Evolutionary conservation across 2,888 invertebrate species (phyloP).

Genomic region (Oscheius sp.): DNA sequence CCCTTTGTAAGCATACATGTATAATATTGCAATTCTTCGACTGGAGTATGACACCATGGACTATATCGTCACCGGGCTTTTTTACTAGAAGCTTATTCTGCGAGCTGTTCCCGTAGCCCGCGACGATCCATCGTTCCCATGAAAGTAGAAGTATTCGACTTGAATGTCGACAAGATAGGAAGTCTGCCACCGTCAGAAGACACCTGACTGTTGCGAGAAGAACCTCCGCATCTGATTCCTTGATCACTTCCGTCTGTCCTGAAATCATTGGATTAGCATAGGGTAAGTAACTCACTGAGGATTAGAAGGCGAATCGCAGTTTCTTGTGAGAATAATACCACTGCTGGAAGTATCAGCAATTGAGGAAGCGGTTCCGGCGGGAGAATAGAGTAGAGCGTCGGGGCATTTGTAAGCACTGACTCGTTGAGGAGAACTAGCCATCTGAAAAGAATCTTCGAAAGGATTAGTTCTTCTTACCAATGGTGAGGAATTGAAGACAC

Average conservation of each 20-base stretch:
- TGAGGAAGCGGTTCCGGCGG: slow-evolving; percentile 50
- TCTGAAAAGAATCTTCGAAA: slow-evolving; percentile 28
- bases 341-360: slow-evolving; percentile 49
- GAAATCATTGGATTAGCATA: neutral
- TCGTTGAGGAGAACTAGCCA: slow-evolving; percentile 45
- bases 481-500: slow-evolving; percentile 40
- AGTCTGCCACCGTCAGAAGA: slow-evolving; percentile 51
- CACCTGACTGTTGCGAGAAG: slow-evolving; percentile 54
- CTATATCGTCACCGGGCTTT: slow-evolving; percentile 5
- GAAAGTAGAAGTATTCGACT: slow-evolving; percentile 42
- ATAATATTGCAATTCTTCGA: slow-evolving; percentile 13
- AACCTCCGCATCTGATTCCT: slow-evolving; percentile 49
- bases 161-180: slow-evolving; percentile 50
- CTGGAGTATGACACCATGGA: slow-evolving; percentile 27
- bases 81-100: slow-evolving; percentile 19
- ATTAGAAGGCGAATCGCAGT: slow-evolving; percentile 49
- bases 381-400: slow-evolving; percentile 48
- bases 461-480: slow-evolving; percentile 32
- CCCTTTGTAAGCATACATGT: slow-evolving; percentile 18
- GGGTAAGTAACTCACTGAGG: slow-evolving; percentile 34
- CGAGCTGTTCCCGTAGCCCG: slow-evolving; percentile 8
- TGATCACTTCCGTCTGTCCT: slow-evolving; percentile 58
- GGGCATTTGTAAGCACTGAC: slow-evolving; percentile 52
- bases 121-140: slow-evolving; percentile 29
- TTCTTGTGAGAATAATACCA: slow-evolving; percentile 32